phyloP scores from a whole-genome alignment of 2,113 vertebrate genomes.

The Nerophis ophidion region DNA sequence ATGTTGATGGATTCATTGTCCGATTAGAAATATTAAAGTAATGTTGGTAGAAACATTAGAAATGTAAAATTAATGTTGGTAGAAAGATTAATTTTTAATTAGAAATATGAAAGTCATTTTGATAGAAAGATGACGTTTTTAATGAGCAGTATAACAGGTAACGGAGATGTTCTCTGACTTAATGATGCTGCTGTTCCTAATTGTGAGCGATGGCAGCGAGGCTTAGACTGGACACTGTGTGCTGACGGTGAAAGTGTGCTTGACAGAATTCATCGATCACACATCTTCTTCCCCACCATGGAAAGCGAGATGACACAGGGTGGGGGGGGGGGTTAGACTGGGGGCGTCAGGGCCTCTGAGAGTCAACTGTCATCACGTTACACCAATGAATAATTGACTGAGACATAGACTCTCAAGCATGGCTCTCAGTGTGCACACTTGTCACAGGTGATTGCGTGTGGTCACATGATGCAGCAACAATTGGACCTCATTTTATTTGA shows the following conservation, averaged over 20 bases:
- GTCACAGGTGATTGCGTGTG: slow-evolving; percentile 24
- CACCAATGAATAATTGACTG: slow-evolving; percentile 55
- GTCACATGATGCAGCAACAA: neutral
- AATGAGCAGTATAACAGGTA: rapidly evolving
- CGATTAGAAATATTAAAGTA: too few relatives aligned
- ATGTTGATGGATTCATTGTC: too few relatives aligned
- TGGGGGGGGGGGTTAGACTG: slow-evolving; percentile 27
- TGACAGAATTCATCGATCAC: slow-evolving; percentile 62
- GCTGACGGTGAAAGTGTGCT: slow-evolving; percentile 56
- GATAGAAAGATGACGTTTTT: too few relatives aligned
- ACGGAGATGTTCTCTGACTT: slow-evolving; percentile 46
- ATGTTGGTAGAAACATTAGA: too few relatives aligned
- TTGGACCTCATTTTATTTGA: too few relatives aligned
- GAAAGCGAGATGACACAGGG: slow-evolving; percentile 58
- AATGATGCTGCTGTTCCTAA: slow-evolving; percentile 50
- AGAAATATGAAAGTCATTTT: too few relatives aligned
- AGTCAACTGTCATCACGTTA: slow-evolving; percentile 59
- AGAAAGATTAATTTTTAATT: too few relatives aligned
- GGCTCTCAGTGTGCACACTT: slow-evolving; percentile 10
- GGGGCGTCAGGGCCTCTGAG: slow-evolving; percentile 1
- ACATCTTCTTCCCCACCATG: slow-evolving; percentile 37
- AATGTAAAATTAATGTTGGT: too few relatives aligned
- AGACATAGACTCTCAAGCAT: slow-evolving; percentile 29
- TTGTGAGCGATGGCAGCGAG: slow-evolving; percentile 52
- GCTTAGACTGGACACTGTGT: slow-evolving; percentile 44